Percentiles rank a stretch among this genome's conserved stretches.
Evolutionary conservation across 1,140 invertebrate genomes (phyloP).

Genomic region (Oedothorax gibbosus): DNA sequence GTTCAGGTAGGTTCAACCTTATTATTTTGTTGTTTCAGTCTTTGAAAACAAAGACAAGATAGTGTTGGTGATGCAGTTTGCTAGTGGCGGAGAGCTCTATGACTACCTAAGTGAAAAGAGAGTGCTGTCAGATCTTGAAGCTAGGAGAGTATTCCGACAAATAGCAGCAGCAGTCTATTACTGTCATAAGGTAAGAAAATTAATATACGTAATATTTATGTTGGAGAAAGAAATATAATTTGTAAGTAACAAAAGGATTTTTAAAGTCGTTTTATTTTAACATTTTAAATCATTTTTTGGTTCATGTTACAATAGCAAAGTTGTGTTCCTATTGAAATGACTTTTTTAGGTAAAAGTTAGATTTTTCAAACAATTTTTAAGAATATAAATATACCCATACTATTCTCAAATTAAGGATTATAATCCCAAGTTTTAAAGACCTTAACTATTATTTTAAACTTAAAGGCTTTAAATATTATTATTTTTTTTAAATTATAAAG

Average conservation of each 20-base stretch:
- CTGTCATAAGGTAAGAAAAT: constrained; percentile 82
- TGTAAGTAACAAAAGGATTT: too few relatives aligned
- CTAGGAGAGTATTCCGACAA: constrained; percentile 94
- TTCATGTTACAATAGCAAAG: neutral
- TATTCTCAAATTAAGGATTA: too few relatives aligned
- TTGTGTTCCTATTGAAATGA: neutral
- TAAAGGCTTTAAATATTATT: neutral
- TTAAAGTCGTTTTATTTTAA: too few relatives aligned
- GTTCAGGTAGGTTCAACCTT: too few relatives aligned
- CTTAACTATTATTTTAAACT: neutral
- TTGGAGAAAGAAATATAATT: too few relatives aligned
- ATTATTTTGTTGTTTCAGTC: constrained; percentile 71
- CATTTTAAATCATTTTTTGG: too few relatives aligned
- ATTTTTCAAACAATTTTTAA: too few relatives aligned
- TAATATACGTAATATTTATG: too few relatives aligned
- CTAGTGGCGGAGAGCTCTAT: constrained; percentile 96
- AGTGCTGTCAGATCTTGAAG: constrained; percentile 90
- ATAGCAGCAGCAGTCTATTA: constrained; percentile 97
- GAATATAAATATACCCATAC: too few relatives aligned
- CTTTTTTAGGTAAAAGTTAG: neutral
- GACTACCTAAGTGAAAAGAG: constrained; percentile 96
- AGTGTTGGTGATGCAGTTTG: constrained; percentile 99
- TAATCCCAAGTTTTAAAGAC: neutral
- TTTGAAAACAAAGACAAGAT: constrained; percentile 99
- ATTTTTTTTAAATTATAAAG: neutral